Evolutionary conservation across 2,113 vertebrate genomes (phyloP).

Genomic region (Halichoeres trimaculatus): DNA sequence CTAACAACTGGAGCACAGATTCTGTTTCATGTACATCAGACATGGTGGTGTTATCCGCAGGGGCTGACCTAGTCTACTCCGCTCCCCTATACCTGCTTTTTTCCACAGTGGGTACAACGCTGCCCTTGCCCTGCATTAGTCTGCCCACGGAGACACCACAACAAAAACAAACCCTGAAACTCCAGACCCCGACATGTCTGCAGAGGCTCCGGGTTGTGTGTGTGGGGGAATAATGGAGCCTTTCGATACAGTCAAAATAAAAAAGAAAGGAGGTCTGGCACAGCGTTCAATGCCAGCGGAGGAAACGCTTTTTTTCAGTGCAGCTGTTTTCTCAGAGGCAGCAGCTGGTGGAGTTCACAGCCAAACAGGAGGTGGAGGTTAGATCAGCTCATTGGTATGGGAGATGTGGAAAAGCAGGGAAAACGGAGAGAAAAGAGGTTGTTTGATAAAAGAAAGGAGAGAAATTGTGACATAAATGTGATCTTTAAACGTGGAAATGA

Average conservation of each 20-base stretch:
- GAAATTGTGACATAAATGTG: slow-evolving; percentile 15
- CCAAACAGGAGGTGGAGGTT: slow-evolving; percentile 61
- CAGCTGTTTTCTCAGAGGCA: slow-evolving; percentile 72
- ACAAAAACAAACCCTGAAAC: slow-evolving; percentile 71
- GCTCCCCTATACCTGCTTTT: slow-evolving; percentile 49
- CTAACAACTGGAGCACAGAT: slow-evolving; percentile 65
- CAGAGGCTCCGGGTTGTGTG: slow-evolving; percentile 49
- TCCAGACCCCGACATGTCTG: slow-evolving; percentile 48
- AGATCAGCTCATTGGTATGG: slow-evolving; percentile 56
- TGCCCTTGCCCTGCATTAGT: slow-evolving; percentile 69
- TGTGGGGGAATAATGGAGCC: slow-evolving; percentile 58
- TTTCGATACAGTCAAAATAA: slow-evolving; percentile 72
- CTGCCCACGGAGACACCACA: slow-evolving; percentile 53
- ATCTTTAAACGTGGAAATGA: slow-evolving; percentile 14
- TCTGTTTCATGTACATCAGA: slow-evolving; percentile 73
- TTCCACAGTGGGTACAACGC: slow-evolving; percentile 48
- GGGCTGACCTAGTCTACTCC: slow-evolving; percentile 65
- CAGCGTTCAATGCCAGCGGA: slow-evolving; percentile 47
- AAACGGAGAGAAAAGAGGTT: slow-evolving; percentile 25
- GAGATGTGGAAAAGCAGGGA: slow-evolving; percentile 14
- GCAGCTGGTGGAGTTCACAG: slow-evolving; percentile 69
- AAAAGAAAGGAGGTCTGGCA: slow-evolving; percentile 53
- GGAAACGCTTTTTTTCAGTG: slow-evolving; percentile 63
- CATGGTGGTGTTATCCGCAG: slow-evolving; percentile 58
- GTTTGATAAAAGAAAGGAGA: slow-evolving; percentile 12